phyloP scores from a whole-genome alignment of 2,888 invertebrate genomes.

The Isoperla grammatica region DNA sequence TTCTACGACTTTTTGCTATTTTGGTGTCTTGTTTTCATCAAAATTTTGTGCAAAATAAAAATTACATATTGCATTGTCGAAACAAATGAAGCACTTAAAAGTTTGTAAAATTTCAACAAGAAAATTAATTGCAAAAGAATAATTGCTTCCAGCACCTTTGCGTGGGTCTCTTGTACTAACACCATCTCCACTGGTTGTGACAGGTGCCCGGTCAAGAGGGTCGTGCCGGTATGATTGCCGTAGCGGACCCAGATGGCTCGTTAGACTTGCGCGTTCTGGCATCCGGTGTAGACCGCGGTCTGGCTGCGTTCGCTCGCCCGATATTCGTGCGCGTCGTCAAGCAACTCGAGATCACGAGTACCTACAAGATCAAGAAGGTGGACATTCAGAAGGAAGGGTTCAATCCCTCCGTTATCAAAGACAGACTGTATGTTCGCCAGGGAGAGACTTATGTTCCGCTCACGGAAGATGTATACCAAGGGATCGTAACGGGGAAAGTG shows the following conservation, averaged over 20 bases:
- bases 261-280: slow-evolving; percentile 57
- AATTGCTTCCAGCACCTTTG: too few species aligned
- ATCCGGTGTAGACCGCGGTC: slow-evolving; percentile 58
- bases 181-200: too few species aligned
- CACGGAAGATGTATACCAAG: slow-evolving; percentile 35
- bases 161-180: not conserved
- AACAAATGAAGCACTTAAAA: too few species aligned
- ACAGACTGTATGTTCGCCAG: slow-evolving; percentile 50
- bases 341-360: slow-evolving; percentile 70
- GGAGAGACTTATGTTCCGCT: slow-evolving; percentile 43
- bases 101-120: too few species aligned
- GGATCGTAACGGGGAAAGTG: slow-evolving; percentile 19
- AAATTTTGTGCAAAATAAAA: too few species aligned
- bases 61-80: too few species aligned
- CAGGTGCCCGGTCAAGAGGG: slow-evolving; percentile 76
- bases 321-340: slow-evolving; percentile 76
- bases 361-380: slow-evolving; percentile 89
- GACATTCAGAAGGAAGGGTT: slow-evolving; percentile 82
- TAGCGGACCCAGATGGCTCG: slow-evolving; percentile 62
- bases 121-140: too few species aligned
- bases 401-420: slow-evolving; percentile 57
- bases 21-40: too few species aligned
- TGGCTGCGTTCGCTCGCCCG: slow-evolving; percentile 85
- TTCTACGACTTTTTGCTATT: too few species aligned
- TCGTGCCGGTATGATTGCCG: slow-evolving; percentile 93